Conservation (phyloP, 2,797 vertebrate genomes). For the Enteromius radiatus region DNA sequence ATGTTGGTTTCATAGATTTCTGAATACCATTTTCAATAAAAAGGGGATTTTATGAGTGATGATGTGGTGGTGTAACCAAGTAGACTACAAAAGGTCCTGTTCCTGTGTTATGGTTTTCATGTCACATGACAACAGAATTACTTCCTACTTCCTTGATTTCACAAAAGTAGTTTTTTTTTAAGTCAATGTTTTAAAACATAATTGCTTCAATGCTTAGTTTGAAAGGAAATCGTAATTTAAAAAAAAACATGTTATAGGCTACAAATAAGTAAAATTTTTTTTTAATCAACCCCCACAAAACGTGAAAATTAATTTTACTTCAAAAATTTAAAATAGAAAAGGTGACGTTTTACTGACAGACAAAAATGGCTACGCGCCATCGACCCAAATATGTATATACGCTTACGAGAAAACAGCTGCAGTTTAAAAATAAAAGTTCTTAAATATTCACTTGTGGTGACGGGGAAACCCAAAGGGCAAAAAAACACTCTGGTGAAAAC, state of each 20-base stretch:
- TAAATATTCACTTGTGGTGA: slow-evolving; percentile 44
- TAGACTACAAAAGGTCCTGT: neutral
- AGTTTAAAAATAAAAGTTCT: slow-evolving; percentile 40
- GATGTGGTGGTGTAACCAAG: neutral
- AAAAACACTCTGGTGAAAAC: slow-evolving; percentile 24
- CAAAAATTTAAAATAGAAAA: neutral
- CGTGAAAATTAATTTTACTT: neutral
- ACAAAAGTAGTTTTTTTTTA: neutral
- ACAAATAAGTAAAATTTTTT: neutral
- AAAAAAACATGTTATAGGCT: neutral
- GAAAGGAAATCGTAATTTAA: neutral
- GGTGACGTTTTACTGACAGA: neutral
- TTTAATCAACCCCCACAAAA: too few relatives aligned
- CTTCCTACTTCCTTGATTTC: slow-evolving; percentile 3
- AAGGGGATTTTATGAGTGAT: neutral
- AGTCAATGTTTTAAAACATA: neutral
- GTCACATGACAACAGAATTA: slow-evolving; percentile 10
- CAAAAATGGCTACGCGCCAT: neutral
- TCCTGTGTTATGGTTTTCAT: neutral
- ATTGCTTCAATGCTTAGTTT: neutral
- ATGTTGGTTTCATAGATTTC: neutral
- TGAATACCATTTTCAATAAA: neutral
- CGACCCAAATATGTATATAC: neutral
- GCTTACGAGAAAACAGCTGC: slow-evolving; percentile 64
- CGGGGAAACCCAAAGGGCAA: slow-evolving; percentile 3